Evolutionary conservation across 2,888 invertebrate genomes (phyloP), one percentile per base, ranked within the genome.

Genomic region (Neelides folsomi): DNA sequence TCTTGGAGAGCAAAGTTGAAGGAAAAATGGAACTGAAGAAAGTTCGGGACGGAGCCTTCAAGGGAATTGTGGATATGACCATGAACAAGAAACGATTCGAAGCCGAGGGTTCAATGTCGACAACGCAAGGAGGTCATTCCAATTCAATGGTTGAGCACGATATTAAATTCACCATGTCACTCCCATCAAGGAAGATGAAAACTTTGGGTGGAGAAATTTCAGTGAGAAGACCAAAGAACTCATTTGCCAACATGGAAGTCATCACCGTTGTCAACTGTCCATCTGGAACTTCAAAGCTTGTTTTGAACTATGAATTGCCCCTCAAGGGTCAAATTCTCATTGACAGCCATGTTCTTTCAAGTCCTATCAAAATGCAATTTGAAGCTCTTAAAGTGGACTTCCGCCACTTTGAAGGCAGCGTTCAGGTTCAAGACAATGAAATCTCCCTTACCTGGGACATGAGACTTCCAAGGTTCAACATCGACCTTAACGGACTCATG

Each of bases 271-370:
- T 55, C 1, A 54, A 55, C 15, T 56, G 8, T 39, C 45, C 15
- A 35, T 27, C 49, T 3, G 53, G 58, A 44, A 40, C 47, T 1
- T 54, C 61, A 3, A 54, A 54, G 13, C 45, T 52, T 15, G 51
- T 52, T 3, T 49, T 58, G 8, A 55, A 57, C 10, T 64, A 64
- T 47, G 56, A 61, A 13, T 36, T 61, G 12, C 61, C 64, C 8
- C 51, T 51, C n/a, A 38, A 56, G 10, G 52, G 36, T 12, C 19
- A 47, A 40, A 1, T 38, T 7, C 27, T 27, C 27, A 27, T 27
- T 27, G 27, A 27, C 27, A 27, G 27, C 27, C 27, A 27, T 7
- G 27, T 27, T 7, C 27, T 27, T 27, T 5, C 4, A 3, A 3
- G 7, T 7, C 27, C 27, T 5, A 27, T 27, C 27, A 27, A 27